Percentiles rank a stretch among this genome's conserved stretches.
These are phyloP conservation scores for Drosophila tani DNA, from an alignment of 1,140 invertebrate genomes.

Conservation along the genomic window DNA sequence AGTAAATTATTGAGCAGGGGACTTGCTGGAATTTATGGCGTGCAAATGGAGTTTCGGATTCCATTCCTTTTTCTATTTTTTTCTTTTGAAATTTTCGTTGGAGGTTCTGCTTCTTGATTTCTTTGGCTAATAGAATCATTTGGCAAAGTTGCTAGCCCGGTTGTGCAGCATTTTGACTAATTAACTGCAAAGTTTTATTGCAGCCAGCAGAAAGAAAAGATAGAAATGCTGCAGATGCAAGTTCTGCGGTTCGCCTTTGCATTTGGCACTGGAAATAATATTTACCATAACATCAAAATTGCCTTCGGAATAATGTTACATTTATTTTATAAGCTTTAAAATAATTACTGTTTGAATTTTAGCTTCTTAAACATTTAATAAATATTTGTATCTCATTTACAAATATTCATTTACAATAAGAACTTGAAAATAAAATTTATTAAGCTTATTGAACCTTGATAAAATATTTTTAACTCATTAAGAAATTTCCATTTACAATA, in stretches of 20 bases:
- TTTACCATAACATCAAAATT: neutral
- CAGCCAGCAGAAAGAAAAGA: conserved; percentile 21
- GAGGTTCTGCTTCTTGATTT: conserved; percentile 31
- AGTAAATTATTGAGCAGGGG: conserved; percentile 28
- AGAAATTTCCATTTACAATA: too few species aligned
- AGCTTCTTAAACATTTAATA: too few species aligned
- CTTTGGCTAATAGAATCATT: conserved; percentile 63
- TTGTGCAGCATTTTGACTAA: conserved; percentile 79
- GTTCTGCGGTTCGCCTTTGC: conserved; percentile 24
- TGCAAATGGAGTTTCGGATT: conserved; percentile 38
- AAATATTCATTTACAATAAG: too few species aligned
- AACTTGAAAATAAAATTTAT: too few species aligned
- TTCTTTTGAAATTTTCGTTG: conserved; percentile 16
- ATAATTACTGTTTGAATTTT: too few species aligned
- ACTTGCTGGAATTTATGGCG: conserved; percentile 39
- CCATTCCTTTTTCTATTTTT: conserved; percentile 14
- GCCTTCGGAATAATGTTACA: fast-evolving
- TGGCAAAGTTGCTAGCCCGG: conserved; percentile 69
- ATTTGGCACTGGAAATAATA: conserved; percentile 10
- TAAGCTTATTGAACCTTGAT: too few species aligned
- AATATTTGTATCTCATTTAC: too few species aligned
- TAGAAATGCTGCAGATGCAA: conserved; percentile 32
- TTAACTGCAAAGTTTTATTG: conserved; percentile 81
- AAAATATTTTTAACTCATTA: too few species aligned
- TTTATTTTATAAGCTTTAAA: too few species aligned